phyloP scores from a whole-genome alignment of 2,797 vertebrate species.

The Eremophila alpestris region DNA sequence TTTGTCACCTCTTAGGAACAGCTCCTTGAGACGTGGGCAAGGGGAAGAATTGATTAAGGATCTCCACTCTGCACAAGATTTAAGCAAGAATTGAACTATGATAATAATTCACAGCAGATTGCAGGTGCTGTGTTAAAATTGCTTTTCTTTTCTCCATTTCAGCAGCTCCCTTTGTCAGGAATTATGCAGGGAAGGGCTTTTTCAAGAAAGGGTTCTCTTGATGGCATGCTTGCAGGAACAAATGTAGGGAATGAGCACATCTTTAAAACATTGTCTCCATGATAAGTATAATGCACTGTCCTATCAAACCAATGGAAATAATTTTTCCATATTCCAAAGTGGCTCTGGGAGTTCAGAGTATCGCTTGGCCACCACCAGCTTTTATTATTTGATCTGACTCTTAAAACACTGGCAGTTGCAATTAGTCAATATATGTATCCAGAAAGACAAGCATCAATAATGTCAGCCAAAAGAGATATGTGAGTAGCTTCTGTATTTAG shows the following conservation, averaged over 20 bases:
- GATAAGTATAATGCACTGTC: background rate
- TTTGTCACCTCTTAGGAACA: background rate
- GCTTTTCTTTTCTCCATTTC: background rate
- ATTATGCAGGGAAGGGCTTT: background rate
- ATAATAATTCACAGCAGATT: background rate
- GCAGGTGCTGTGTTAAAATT: background rate
- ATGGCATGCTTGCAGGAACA: background rate
- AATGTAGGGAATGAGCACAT: rapidly evolving
- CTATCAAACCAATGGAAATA: background rate
- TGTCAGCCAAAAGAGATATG: constrained; percentile 71
- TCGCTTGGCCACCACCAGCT: background rate
- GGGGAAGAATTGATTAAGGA: background rate
- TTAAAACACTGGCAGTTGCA: constrained; percentile 29
- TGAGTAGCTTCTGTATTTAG: constrained; percentile 74
- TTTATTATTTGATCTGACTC: constrained; percentile 56
- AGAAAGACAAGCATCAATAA: constrained; percentile 65
- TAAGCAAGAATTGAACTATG: background rate
- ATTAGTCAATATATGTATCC: constrained; percentile 55
- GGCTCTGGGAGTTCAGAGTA: background rate
- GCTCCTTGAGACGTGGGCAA: background rate
- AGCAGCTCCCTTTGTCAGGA: background rate
- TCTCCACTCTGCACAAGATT: background rate
- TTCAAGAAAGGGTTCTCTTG: background rate
- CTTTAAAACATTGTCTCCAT: background rate
- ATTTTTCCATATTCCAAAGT: background rate